Evolutionary conservation across 2,888 invertebrate species (phyloP), one percentile per base, ranked within the genome.

Genomic region (Pemphredon lugubris): DNA sequence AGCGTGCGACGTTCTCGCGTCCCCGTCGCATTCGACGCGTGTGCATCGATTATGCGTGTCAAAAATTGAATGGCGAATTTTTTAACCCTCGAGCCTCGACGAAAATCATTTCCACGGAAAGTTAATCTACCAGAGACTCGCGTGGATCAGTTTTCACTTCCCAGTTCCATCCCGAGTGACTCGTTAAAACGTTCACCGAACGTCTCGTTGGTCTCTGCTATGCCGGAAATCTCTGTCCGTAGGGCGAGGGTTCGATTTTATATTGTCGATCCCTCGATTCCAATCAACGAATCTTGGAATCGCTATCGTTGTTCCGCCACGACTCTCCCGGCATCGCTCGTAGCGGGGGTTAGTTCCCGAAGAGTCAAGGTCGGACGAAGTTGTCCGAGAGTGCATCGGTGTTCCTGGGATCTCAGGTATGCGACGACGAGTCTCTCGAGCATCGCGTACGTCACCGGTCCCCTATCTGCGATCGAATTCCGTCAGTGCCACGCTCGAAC

Each of bases 361-460:
- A 66, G 73, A 73, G 73, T 71, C 72, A 73, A 74, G 74, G 74
- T 72, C 66, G 72, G 23, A 32, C 61, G 40, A 72, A 63, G 63
- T 72, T 50, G 54, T 32, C 4, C 57, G 34, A 34, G 42, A 71
- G 50, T 14, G 58, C 34, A 11, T 14, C 45, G 66, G 61, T 63
- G 72, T 73, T 54, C 55, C 66, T 58, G 73, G 58, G 72, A 73
- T 73, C 57, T 37, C 37, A 54, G 59, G 58, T 66, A 73, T 73
- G 66, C 54, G 66, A 39, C 48, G 57, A 45, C 45, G 61, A 70
- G 40, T 34, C 50, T 32, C 63, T 21, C 50, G 58, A 59, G 58
- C 69, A 18, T 58, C 53, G 60, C 53, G 21, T 45, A 45, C 45
- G 32, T 14, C 44, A 11, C 63, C 21, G 30, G n/a, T 42, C 55